phyloP scores from a whole-genome alignment of 2,797 vertebrate species.

The Gobio occitaniae region DNA sequence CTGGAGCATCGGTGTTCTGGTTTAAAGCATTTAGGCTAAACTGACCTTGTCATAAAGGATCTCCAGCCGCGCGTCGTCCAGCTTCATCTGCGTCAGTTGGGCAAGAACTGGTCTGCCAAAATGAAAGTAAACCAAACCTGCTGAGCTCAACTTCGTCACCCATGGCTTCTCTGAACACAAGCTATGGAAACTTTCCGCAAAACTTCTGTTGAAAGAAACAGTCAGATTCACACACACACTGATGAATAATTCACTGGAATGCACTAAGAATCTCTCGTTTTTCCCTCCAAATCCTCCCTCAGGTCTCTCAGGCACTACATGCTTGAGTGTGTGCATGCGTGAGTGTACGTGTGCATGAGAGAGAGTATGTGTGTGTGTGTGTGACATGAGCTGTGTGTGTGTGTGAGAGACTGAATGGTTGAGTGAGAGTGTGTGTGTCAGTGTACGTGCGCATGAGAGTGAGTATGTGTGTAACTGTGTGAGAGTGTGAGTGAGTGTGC shows the following conservation, averaged over 20 bases:
- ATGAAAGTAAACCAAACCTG: slow-evolving; percentile 90
- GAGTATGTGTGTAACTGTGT: too few relatives aligned
- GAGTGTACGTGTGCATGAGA: too few relatives aligned
- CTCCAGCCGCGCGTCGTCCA: slow-evolving; percentile 79
- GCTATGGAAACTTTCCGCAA: slow-evolving; percentile 85
- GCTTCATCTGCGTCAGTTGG: slow-evolving; percentile 77
- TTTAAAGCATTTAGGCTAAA: background rate
- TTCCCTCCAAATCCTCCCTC: too few relatives aligned
- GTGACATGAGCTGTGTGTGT: too few relatives aligned
- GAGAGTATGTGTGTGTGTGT: too few relatives aligned
- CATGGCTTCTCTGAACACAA: slow-evolving; percentile 88
- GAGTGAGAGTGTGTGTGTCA: too few relatives aligned
- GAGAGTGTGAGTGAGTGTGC: too few relatives aligned
- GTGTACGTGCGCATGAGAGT: too few relatives aligned
- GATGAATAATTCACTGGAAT: background rate
- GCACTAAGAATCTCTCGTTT: background rate
- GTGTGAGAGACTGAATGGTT: too few relatives aligned
- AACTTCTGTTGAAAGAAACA: slow-evolving; percentile 77
- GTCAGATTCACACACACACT: too few relatives aligned
- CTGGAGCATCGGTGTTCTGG: background rate
- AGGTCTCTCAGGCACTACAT: too few relatives aligned
- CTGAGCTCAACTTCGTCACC: slow-evolving; percentile 95
- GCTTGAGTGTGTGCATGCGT: too few relatives aligned
- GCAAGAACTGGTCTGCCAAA: slow-evolving; percentile 86
- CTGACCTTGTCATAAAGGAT: slow-evolving; percentile 88